These are phyloP conservation scores for Drosophila albomicans DNA, from an alignment of 1,140 invertebrate species.

Conservation along the genomic window DNA sequence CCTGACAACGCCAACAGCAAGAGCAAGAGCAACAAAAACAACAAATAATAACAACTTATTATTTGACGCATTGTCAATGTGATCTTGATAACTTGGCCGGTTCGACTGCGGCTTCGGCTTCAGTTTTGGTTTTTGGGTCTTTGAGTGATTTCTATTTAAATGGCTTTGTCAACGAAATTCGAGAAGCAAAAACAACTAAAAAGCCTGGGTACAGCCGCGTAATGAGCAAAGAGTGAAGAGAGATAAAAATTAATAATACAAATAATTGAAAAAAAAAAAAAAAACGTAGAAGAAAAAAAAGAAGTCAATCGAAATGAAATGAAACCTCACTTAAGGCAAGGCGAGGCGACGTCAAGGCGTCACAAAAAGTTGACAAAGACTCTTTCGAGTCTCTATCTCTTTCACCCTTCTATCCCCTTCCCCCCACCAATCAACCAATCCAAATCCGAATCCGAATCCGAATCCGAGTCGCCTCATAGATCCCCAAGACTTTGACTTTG, in stretches of 20 bases:
- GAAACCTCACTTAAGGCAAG: conserved; percentile 74
- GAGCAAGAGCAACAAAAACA: conserved; percentile 4
- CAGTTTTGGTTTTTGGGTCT: conserved; percentile 14
- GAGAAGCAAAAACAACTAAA: conserved; percentile 62
- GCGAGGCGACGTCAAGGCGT: conserved; percentile 64
- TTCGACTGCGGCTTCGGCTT: neutral
- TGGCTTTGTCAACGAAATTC: conserved; percentile 81
- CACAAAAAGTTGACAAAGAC: conserved; percentile 71
- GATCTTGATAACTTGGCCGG: conserved; percentile 75
- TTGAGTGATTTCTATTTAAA: conserved; percentile 82
- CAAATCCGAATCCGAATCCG: conserved; percentile 6
- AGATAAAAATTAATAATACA: conserved; percentile 83
- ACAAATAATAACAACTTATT: conserved; percentile 58
- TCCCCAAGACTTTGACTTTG: conserved; percentile 16
- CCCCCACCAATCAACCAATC: neutral
- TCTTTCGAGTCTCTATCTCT: conserved; percentile 6
- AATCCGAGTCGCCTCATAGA: neutral
- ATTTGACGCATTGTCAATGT: conserved; percentile 83
- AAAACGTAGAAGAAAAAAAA: conserved; percentile 16
- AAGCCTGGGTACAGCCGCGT: conserved; percentile 55
- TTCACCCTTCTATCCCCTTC: too few relatives aligned
- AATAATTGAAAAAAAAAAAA: conserved; percentile 68
- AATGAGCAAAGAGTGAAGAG: conserved; percentile 83
- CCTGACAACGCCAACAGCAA: conserved; percentile 30
- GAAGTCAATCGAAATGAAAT: conserved; percentile 59